phyloP scores from a whole-genome alignment of 2,888 invertebrate genomes.

The Trissolcus brochymenae region DNA sequence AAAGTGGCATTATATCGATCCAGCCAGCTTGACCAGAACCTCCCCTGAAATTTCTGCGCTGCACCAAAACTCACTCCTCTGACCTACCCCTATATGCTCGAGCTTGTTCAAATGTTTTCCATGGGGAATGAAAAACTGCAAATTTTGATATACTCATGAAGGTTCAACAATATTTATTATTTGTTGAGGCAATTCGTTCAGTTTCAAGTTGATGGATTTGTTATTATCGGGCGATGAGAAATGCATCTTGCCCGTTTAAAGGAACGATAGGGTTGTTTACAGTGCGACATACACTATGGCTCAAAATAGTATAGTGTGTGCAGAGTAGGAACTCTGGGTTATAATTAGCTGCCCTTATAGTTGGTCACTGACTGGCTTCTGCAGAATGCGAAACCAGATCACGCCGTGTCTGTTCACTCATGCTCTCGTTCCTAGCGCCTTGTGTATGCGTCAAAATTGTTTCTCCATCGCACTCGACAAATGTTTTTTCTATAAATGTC shows the following conservation, averaged over 20 bases:
- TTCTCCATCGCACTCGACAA: not conserved
- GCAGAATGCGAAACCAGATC: constrained; percentile 67
- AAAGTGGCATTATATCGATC: too few relatives aligned
- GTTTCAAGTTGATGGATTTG: too few relatives aligned
- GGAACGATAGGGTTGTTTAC: constrained; percentile 51
- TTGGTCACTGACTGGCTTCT: constrained; percentile 70
- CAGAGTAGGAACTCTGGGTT: constrained; percentile 46
- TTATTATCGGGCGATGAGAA: not conserved
- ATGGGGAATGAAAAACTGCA: too few relatives aligned
- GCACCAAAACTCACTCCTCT: too few relatives aligned
- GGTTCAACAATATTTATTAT: too few relatives aligned
- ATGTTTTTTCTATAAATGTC: not conserved
- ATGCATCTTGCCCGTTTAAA: constrained; percentile 31
- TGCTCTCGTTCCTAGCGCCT: constrained; percentile 10
- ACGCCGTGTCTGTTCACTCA: constrained; percentile 40
- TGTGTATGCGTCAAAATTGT: not conserved
- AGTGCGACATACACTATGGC: constrained; percentile 44
- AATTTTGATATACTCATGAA: too few relatives aligned
- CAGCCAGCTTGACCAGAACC: too few relatives aligned
- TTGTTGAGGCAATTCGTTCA: too few relatives aligned
- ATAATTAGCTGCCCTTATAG: constrained; percentile 65
- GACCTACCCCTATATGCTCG: too few relatives aligned
- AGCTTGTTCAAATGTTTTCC: too few relatives aligned
- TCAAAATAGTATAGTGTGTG: constrained; percentile 47
- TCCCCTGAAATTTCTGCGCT: too few relatives aligned